phyloP scores from a whole-genome alignment of 2,797 vertebrate species.

The Pseudochromis fuscus region DNA sequence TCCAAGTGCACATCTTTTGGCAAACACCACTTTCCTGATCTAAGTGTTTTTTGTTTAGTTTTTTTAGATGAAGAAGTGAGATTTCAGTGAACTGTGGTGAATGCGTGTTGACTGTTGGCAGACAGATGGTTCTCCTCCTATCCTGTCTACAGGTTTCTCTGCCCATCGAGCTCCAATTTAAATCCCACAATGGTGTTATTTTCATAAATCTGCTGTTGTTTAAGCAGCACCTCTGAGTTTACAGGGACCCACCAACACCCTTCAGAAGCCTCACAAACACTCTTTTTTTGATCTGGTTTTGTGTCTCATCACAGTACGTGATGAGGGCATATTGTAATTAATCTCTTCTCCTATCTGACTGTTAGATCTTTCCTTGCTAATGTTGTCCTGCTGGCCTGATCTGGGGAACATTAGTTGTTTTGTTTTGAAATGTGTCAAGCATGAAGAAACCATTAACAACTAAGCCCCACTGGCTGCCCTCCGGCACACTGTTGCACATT shows the following conservation, averaged over 20 bases:
- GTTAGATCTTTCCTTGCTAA: constrained; percentile 72
- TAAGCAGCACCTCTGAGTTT: constrained; percentile 38
- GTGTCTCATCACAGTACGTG: constrained; percentile 58
- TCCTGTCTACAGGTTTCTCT: constrained; percentile 53
- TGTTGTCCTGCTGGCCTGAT: constrained; percentile 79
- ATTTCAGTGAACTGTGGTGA: constrained; percentile 57
- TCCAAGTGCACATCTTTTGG: constrained; percentile 50
- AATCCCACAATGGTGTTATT: constrained; percentile 62
- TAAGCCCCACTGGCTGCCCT: constrained; percentile 71
- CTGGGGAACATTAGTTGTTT: constrained; percentile 75
- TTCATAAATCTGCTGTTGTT: constrained; percentile 62
- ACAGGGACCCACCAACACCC: constrained; percentile 34
- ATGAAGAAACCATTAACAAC: constrained; percentile 74
- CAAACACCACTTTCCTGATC: constrained; percentile 53
- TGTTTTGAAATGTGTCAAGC: constrained; percentile 79
- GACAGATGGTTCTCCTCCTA: constrained; percentile 73
- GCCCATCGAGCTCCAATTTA: constrained; percentile 62
- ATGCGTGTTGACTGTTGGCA: constrained; percentile 59
- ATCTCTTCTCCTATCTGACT: constrained; percentile 74
- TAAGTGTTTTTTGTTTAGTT: constrained; percentile 19
- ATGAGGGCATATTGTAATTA: constrained; percentile 75
- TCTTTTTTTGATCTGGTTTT: constrained; percentile 63
- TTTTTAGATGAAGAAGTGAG: constrained; percentile 38
- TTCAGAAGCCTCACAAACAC: constrained; percentile 45
- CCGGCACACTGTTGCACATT: constrained; percentile 66